These are phyloP conservation scores for Antennarius maculatus DNA, from an alignment of 2,797 vertebrate species.

Conservation along the genomic window DNA sequence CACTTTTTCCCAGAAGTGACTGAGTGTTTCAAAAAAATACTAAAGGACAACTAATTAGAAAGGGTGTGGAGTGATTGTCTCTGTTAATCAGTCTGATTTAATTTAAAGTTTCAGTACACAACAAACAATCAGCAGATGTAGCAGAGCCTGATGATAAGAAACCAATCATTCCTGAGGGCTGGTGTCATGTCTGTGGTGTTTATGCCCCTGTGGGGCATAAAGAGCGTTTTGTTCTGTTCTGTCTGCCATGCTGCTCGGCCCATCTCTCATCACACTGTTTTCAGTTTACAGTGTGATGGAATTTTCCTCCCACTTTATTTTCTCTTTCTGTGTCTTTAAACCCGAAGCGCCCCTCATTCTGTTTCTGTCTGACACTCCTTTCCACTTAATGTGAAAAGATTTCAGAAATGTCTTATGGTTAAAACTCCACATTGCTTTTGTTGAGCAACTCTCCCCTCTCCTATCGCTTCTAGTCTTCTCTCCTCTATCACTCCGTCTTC, in stretches of 20 bases:
- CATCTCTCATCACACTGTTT: slow-evolving; percentile 42
- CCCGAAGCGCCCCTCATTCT: slow-evolving; percentile 5
- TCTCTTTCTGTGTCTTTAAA: slow-evolving; percentile 8
- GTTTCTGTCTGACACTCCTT: not conserved
- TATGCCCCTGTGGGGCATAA: slow-evolving; percentile 55
- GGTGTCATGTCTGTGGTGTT: not conserved
- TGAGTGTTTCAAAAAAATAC: too few species aligned
- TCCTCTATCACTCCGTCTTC: slow-evolving; percentile 6
- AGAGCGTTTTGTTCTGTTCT: slow-evolving; percentile 61
- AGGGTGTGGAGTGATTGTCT: too few species aligned
- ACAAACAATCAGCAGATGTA: too few species aligned
- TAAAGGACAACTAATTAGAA: too few species aligned
- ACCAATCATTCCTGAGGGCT: too few species aligned
- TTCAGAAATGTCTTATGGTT: slow-evolving; percentile 15
- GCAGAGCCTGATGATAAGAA: too few species aligned
- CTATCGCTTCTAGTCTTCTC: not conserved
- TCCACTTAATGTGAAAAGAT: not conserved
- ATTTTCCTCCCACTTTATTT: slow-evolving; percentile 1
- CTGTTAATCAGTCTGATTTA: not conserved
- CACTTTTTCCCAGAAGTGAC: not conserved
- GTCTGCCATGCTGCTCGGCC: slow-evolving; percentile 43
- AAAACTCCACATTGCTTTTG: slow-evolving; percentile 27
- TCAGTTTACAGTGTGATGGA: slow-evolving; percentile 26
- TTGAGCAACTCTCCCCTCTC: slow-evolving; percentile 15
- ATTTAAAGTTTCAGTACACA: not conserved